These are phyloP conservation scores for Poicephalus gulielmi DNA, from an alignment of 2,113 vertebrate genomes.

Conservation along the genomic window DNA sequence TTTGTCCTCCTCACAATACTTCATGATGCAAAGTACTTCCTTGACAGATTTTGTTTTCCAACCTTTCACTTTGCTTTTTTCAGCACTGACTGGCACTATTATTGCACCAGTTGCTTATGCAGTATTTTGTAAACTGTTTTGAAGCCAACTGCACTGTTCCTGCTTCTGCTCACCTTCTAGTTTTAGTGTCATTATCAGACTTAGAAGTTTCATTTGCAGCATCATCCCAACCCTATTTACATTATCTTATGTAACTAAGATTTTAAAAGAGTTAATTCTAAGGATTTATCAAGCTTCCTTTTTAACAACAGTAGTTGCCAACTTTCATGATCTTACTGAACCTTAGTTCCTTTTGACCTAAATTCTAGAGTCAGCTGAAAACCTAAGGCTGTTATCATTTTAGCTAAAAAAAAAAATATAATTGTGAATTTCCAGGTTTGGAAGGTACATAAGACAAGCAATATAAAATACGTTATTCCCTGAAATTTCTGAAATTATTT, in stretches of 20 bases:
- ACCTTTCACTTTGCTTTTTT: neutral
- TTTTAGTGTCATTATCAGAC: neutral
- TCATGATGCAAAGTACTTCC: neutral
- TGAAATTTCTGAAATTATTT: neutral
- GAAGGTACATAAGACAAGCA: neutral
- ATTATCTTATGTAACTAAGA: neutral
- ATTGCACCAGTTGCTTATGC: neutral
- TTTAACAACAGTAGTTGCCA: neutral
- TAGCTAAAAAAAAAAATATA: neutral
- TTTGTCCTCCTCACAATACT: neutral
- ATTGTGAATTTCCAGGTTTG: neutral
- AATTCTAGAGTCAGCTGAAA: slow-evolving; percentile 14
- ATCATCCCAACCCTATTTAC: neutral
- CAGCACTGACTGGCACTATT: neutral
- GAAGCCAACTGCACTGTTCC: neutral
- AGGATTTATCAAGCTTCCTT: slow-evolving; percentile 11
- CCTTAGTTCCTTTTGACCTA: neutral
- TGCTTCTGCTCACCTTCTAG: neutral
- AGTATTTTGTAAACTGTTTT: neutral
- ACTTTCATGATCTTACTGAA: neutral
- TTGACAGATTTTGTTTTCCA: neutral
- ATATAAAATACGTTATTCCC: neutral
- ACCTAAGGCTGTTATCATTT: neutral
- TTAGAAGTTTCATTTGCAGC: neutral
- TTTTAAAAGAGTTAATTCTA: neutral